These are phyloP conservation scores for Oreocharis arfaki DNA, from an alignment of 2,113 vertebrate species.

Conservation along the genomic window DNA sequence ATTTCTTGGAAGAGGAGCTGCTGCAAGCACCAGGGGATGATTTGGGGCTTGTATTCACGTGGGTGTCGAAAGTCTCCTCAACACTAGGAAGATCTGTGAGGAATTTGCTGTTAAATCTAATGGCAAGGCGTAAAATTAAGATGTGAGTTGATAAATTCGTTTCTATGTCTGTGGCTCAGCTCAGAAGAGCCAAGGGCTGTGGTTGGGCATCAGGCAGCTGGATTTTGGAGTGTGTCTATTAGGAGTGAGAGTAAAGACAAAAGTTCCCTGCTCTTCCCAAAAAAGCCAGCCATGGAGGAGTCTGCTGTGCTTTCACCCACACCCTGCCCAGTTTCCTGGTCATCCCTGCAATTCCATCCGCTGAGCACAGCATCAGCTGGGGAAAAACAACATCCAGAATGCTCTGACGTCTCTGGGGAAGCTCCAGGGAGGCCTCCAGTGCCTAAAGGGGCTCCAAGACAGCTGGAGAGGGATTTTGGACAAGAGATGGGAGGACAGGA, in stretches of 20 bases:
- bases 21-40: background rate
- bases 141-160: background rate
- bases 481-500: background rate
- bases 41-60: background rate
- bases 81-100: accelerated
- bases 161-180: background rate
- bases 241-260: background rate
- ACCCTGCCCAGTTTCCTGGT: background rate
- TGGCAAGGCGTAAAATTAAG: accelerated
- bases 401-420: background rate
- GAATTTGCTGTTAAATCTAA: background rate
- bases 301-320: background rate
- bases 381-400: background rate
- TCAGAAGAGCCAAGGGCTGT: background rate
- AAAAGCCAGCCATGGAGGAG: background rate
- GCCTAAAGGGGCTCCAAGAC: background rate
- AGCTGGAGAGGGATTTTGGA: background rate
- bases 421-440: background rate
- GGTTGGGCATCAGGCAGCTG: background rate
- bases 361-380: background rate
- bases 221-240: background rate
- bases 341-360: background rate
- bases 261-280: background rate
- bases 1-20: background rate
- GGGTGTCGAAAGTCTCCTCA: background rate